Conservation (phyloP, 2,888 invertebrate genomes). For the Drosophila hamatofila region DNA sequence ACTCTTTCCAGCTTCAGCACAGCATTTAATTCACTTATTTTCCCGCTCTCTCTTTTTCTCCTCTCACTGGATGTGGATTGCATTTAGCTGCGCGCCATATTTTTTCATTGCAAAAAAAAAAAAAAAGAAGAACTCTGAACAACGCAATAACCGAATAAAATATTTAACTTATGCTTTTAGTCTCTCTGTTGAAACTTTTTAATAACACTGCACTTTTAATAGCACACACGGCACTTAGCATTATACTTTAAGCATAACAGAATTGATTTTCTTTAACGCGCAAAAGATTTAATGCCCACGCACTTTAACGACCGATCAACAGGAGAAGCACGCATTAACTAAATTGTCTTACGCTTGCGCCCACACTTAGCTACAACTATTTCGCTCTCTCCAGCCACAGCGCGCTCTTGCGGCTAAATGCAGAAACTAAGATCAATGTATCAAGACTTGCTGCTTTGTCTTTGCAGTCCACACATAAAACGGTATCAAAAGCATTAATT, state of each 20-base stretch:
- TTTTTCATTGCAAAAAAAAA: background rate
- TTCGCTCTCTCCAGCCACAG: background rate
- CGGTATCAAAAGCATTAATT: background rate
- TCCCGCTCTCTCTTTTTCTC: background rate
- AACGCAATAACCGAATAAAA: background rate
- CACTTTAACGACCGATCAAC: background rate
- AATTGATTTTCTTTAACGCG: background rate
- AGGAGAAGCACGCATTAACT: background rate
- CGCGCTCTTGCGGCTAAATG: background rate
- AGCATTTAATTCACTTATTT: background rate
- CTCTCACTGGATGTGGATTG: constrained; percentile 7
- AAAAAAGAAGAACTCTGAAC: background rate
- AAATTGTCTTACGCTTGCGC: constrained; percentile 4
- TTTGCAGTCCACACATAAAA: background rate
- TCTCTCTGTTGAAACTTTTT: too few species aligned
- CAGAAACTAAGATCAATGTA: background rate
- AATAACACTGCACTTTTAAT: too few species aligned
- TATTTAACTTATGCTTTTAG: background rate
- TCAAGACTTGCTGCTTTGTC: background rate
- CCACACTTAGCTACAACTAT: background rate
- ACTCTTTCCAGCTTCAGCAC: background rate
- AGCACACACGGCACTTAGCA: background rate
- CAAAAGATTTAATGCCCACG: background rate
- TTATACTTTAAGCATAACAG: background rate
- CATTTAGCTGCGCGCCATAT: background rate